Evolutionary conservation across 2,888 invertebrate species (phyloP).

Genomic region (Caenorhabditis macrosperma): DNA sequence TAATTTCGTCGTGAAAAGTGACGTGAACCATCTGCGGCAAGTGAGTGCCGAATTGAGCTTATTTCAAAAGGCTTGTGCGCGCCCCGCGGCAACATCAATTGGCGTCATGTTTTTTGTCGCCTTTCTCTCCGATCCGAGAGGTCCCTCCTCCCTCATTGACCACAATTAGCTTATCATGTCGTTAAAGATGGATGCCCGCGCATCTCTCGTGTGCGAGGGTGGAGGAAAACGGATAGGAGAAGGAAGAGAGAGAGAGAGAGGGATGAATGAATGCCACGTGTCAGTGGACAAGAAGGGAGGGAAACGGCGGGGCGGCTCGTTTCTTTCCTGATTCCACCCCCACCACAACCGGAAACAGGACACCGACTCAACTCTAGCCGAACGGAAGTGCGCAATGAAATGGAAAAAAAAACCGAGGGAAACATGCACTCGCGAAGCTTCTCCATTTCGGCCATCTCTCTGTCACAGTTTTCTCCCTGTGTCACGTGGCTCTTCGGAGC

Average conservation of each 20-base stretch:
- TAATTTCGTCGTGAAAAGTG: conserved; percentile 47
- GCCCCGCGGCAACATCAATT: background rate
- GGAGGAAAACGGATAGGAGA: conserved; percentile 38
- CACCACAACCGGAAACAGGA: conserved; percentile 41
- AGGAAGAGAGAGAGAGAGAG: background rate
- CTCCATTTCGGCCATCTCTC: too few relatives aligned
- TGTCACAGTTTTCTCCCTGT: too few relatives aligned
- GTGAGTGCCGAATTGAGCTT: conserved; percentile 40
- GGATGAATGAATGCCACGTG: conserved; percentile 10
- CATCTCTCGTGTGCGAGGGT: conserved; percentile 33
- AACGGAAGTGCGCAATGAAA: conserved; percentile 45
- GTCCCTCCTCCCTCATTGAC: background rate
- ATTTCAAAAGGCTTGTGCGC: conserved; percentile 19
- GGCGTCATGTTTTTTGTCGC: conserved; percentile 51
- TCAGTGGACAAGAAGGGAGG: conserved; percentile 12
- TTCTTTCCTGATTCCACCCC: conserved; percentile 42
- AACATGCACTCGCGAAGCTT: conserved; percentile 2
- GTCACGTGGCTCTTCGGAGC: too few relatives aligned
- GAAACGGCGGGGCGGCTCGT: background rate
- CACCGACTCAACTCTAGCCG: conserved; percentile 20
- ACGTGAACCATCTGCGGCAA: conserved; percentile 22
- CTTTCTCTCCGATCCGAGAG: conserved; percentile 10
- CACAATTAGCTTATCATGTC: conserved; percentile 45
- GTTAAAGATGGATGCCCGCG: conserved; percentile 9
- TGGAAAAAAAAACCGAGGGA: conserved; percentile 10